Evolutionary conservation across 2,797 vertebrate genomes (phyloP), one percentile per base, ranked within the genome.

Genomic region (Rhinella marina): DNA sequence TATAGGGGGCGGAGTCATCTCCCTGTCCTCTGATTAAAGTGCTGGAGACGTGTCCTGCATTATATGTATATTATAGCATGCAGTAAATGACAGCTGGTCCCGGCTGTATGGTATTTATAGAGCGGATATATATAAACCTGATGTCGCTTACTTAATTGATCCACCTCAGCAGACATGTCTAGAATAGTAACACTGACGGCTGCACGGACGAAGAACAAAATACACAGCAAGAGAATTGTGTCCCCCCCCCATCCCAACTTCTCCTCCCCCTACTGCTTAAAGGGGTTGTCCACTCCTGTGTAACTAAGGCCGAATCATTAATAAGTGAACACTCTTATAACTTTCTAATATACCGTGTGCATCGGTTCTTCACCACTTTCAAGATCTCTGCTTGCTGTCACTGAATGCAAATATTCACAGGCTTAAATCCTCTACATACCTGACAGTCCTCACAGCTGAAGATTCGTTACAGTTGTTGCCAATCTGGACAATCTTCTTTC

Each of bases 151-250:
- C 23, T 21, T 81, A 62, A 81, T 48, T 81, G 59, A 81, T 81
- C 57, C 79, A 41, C 9, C 61, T 48, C 4, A 19, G 16, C 59
- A 13, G 79, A 81, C 79, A 81, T 62, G 23, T n/a, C 23, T 76
- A n/a, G 73, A 76, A 76, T 54, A n/a, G 73, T 76, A 76, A 76
- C 23, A 12, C 72, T 50, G 72, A n/a, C 21, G 21, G 73, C 23
- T n/a, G 23, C 2, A n/a, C 41, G 41, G 41, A 41, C 41, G 61
- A 23, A 64, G 61, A 9, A 1, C 1, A 1, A 62, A 62, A 62
- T 8, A 21, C 21, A 21, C 19, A 62, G 21, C 21, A 62, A 62
- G 19, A 62, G 61, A 21, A 41, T 41, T 41, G 41, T 8, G 4
- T 14, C 17, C 19, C 7, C 1, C 7, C 21, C 4, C 19, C 9